These are phyloP conservation scores for Sparidentex hasta DNA, from an alignment of 2,797 vertebrate species.

Conservation along the genomic window DNA sequence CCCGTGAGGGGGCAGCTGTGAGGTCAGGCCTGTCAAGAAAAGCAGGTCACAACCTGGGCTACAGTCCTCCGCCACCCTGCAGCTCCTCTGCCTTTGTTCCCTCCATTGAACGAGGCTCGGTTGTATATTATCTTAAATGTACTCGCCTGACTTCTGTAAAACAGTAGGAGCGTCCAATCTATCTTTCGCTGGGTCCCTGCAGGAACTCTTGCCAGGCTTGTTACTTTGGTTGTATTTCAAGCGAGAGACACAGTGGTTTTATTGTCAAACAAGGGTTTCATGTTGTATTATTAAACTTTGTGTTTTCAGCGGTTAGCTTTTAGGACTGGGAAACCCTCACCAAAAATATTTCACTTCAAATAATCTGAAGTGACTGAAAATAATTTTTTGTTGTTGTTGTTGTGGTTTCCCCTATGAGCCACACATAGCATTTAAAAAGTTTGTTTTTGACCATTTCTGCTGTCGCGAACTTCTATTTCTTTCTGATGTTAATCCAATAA, in stretches of 20 bases:
- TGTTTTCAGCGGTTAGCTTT: constrained; percentile 54
- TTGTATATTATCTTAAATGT: constrained; percentile 58
- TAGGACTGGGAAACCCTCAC: constrained; percentile 54
- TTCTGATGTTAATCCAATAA: constrained; percentile 75
- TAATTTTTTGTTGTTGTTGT: constrained; percentile 57
- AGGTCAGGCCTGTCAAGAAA: constrained; percentile 46
- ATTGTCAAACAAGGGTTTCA: constrained; percentile 60
- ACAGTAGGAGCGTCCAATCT: constrained; percentile 48
- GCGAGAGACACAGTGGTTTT: constrained; percentile 49
- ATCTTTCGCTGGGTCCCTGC: constrained; percentile 42
- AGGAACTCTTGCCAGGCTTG: constrained; percentile 44
- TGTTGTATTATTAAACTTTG: constrained; percentile 66
- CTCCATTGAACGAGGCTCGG: not conserved
- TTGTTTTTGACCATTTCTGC: constrained; percentile 73
- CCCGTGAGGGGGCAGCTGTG: constrained; percentile 47
- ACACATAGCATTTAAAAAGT: constrained; percentile 59
- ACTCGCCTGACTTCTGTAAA: constrained; percentile 40
- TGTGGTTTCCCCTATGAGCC: constrained; percentile 69
- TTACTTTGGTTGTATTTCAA: constrained; percentile 48
- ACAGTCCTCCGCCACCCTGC: constrained; percentile 15
- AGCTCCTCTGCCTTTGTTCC: constrained; percentile 37
- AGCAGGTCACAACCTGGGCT: constrained; percentile 38
- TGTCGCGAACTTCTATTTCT: constrained; percentile 60
- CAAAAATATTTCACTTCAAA: constrained; percentile 74
- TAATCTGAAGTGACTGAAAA: constrained; percentile 61